Evolutionary conservation across 2,113 vertebrate genomes (phyloP).

Genomic region (Eudorcas thomsonii): DNA sequence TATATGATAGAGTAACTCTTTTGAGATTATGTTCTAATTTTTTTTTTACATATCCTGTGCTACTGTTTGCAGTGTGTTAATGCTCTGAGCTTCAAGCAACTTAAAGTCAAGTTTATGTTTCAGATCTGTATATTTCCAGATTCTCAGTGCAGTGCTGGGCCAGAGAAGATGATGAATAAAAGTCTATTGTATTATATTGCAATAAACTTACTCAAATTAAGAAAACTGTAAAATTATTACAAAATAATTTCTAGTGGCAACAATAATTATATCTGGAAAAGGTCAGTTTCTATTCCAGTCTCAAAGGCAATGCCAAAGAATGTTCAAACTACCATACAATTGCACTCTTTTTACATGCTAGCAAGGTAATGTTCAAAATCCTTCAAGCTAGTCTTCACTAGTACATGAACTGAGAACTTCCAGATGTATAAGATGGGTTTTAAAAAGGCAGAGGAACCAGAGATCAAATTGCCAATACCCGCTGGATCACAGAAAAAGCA

Average conservation of each 20-base stretch:
- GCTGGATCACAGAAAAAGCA: neutral
- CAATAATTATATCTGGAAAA: neutral
- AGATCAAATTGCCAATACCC: neutral
- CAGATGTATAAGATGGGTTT: neutral
- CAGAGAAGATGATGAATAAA: neutral
- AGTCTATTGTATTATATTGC: neutral
- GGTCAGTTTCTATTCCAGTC: neutral
- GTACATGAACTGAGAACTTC: neutral
- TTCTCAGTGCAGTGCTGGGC: neutral
- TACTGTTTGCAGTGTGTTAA: neutral
- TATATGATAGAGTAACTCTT: neutral
- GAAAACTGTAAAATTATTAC: neutral
- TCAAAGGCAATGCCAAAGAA: neutral
- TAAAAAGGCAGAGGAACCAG: neutral
- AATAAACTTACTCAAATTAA: conserved; percentile 30
- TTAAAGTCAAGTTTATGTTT: neutral
- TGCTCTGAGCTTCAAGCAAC: neutral
- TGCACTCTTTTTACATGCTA: neutral
- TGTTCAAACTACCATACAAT: neutral
- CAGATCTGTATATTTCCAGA: neutral
- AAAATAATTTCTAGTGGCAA: neutral
- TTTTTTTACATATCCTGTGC: neutral
- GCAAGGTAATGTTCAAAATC: neutral
- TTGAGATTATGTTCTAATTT: neutral
- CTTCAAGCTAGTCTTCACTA: neutral